Percentiles rank a stretch among this genome's conserved stretches.
Conservation (phyloP, 1,140 invertebrate genomes). For the Drosophila obscura region DNA sequence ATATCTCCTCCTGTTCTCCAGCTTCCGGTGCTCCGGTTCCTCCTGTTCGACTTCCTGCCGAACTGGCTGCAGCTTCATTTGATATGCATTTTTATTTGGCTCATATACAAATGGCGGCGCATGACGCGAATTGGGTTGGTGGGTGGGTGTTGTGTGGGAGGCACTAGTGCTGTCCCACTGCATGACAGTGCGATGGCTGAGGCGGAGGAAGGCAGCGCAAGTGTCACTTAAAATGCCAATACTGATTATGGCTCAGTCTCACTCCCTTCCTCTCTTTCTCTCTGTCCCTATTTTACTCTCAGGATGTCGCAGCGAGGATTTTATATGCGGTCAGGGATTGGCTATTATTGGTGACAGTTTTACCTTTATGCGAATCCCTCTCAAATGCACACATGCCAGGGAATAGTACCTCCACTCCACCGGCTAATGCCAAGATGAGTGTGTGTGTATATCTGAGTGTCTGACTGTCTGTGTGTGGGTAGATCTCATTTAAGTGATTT, state of each 20-base stretch:
- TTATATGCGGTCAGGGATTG: slow-evolving; percentile 71
- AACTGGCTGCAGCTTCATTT: slow-evolving; percentile 57
- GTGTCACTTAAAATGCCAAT: slow-evolving; percentile 79
- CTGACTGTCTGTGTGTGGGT: slow-evolving; percentile 1
- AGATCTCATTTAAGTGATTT: slow-evolving; percentile 60
- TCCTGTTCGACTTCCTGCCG: slow-evolving; percentile 5
- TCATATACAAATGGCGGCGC: slow-evolving; percentile 77
- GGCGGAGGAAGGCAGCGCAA: slow-evolving; percentile 31
- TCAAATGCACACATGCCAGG: slow-evolving; percentile 43
- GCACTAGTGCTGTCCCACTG: background rate
- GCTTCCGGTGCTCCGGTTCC: background rate
- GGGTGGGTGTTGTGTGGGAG: slow-evolving; percentile 14
- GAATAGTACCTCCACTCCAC: no score
- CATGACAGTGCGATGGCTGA: slow-evolving; percentile 7
- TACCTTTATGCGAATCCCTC: slow-evolving; percentile 66
- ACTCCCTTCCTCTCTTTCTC: background rate
- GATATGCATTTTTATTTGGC: slow-evolving; percentile 82
- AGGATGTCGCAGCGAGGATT: slow-evolving; percentile 45
- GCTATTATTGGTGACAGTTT: slow-evolving; percentile 81
- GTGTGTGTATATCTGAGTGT: background rate
- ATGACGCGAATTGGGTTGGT: slow-evolving; percentile 43
- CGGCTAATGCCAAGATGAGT: background rate
- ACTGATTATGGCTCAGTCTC: slow-evolving; percentile 64
- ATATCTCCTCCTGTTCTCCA: slow-evolving; percentile 6
- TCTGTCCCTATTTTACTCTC: slow-evolving; percentile 12